Conservation (phyloP, 2,888 invertebrate genomes). For the Xanthia togata region DNA sequence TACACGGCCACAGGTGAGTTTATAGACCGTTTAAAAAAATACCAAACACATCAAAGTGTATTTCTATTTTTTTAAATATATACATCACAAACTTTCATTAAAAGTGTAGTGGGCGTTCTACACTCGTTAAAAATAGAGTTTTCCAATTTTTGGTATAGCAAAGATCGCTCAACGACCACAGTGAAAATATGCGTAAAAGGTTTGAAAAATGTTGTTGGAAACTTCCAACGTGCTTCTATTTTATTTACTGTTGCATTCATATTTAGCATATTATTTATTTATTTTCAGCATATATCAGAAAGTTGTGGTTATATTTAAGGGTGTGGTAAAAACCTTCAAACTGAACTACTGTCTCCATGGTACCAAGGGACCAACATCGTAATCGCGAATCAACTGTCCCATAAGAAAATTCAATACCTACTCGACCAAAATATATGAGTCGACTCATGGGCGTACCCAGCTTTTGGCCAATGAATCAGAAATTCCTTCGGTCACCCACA, state of each 20-base stretch:
- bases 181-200: conserved; percentile 20
- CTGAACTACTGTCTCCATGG: background rate
- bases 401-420: background rate
- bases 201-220: conserved; percentile 12
- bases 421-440: background rate
- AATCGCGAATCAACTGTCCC: too few species aligned
- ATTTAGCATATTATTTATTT: conserved; percentile 13
- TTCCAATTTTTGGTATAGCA: conserved; percentile 4
- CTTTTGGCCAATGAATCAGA: too few species aligned
- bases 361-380: too few species aligned
- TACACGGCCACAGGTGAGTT: too few species aligned
- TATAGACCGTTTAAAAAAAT: background rate
- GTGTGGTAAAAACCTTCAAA: background rate
- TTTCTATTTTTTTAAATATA: conserved; percentile 1
- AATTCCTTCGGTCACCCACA: too few species aligned
- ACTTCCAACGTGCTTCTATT: conserved; percentile 8
- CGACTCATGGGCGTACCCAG: too few species aligned
- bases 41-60: background rate
- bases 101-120: background rate
- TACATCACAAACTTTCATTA: background rate
- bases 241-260: background rate
- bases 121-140: conserved; percentile 11
- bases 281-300: background rate
- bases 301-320: background rate
- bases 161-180: background rate